A percentile compares a stretch with the other conserved stretches of the same genome.
phyloP scores from a whole-genome alignment of 1,140 invertebrate species.

The Drosophila nigrodunni region DNA sequence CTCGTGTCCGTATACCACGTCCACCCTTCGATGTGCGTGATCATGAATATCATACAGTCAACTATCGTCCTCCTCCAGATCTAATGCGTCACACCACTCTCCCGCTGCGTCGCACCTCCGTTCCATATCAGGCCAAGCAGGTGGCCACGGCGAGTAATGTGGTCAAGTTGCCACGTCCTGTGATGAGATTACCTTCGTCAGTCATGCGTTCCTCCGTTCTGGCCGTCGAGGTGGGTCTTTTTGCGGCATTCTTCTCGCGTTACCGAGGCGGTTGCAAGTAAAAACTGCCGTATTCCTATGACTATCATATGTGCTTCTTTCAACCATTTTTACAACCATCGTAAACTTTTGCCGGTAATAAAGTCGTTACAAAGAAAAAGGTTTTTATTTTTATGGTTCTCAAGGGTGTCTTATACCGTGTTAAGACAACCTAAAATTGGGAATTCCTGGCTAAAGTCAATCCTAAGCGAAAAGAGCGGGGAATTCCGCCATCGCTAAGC shows the following conservation, averaged over 20 bases:
- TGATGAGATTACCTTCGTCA: constrained; percentile 22
- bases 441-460: no score
- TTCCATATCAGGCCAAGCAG: constrained; percentile 11
- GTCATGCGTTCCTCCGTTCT: constrained; percentile 38
- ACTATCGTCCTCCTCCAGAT: constrained; percentile 14
- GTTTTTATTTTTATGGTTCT: no score
- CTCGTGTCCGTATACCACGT: constrained; percentile 53
- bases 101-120: neutral
- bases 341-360: constrained; percentile 18
- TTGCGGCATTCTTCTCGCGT: constrained; percentile 49
- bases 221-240: constrained; percentile 57
- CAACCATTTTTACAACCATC: neutral
- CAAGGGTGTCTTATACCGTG: no score
- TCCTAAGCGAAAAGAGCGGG: no score
- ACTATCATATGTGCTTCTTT: neutral
- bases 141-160: constrained; percentile 2
- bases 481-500: no score
- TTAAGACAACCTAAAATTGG: no score
- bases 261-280: constrained; percentile 27
- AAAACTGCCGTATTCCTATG: neutral
- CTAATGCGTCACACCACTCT: neutral
- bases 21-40: constrained; percentile 71
- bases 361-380: constrained; percentile 23
- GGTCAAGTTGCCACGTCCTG: neutral
- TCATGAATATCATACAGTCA: constrained; percentile 62